phyloP scores from a whole-genome alignment of 2,797 vertebrate species.

The Notolabrus celidotus region DNA sequence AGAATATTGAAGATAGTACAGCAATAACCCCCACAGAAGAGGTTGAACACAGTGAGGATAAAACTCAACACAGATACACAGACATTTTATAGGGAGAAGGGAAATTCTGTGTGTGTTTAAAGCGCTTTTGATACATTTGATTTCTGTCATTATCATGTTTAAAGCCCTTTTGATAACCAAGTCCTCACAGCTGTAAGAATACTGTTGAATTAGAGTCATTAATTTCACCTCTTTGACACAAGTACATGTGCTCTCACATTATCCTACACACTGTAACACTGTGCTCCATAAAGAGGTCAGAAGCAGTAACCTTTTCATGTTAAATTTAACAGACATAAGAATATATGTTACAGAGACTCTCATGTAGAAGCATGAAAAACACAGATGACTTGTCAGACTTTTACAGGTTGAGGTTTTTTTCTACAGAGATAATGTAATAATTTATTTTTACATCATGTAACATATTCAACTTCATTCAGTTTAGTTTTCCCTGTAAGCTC shows the following conservation, averaged over 20 bases:
- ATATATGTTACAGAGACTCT: background rate
- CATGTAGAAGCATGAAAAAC: background rate
- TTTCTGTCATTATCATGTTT: background rate
- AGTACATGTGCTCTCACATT: background rate
- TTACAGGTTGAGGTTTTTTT: conserved; percentile 2
- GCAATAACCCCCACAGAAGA: conserved; percentile 22
- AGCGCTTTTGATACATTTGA: background rate
- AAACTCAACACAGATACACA: conserved; percentile 11
- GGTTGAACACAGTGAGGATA: conserved; percentile 16
- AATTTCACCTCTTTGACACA: background rate
- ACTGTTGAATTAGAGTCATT: background rate
- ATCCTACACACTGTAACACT: background rate
- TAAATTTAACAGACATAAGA: background rate
- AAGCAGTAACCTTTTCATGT: background rate
- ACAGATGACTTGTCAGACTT: background rate
- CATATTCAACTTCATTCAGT: background rate
- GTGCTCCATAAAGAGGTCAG: background rate
- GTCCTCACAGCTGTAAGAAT: background rate
- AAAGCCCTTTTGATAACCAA: background rate
- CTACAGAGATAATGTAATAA: background rate
- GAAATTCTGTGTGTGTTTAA: background rate
- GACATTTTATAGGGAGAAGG: background rate
- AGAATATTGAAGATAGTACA: conserved; percentile 33
- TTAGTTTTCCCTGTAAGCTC: background rate
- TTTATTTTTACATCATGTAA: background rate